Evolutionary conservation across 2,797 vertebrate genomes (phyloP).

Genomic region (Tenualosa thibaudeaui): DNA sequence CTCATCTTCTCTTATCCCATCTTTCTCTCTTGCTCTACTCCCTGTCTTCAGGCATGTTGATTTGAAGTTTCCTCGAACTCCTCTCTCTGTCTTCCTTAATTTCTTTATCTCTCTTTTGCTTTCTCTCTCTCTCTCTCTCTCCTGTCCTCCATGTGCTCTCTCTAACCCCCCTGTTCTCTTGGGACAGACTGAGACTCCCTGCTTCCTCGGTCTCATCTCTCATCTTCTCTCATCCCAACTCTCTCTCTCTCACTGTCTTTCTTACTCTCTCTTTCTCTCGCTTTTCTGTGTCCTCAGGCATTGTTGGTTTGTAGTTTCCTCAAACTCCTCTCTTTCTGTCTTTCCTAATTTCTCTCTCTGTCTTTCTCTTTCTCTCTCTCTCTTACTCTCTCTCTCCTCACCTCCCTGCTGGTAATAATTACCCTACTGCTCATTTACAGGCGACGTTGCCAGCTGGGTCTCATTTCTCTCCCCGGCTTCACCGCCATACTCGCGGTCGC

Average conservation of each 20-base stretch:
- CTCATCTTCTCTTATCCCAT: background rate
- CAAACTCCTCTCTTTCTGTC: background rate
- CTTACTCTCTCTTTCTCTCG: background rate
- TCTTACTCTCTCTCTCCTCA: background rate
- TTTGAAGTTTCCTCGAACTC: background rate
- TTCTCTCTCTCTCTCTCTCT: too few species aligned
- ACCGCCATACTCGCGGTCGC: background rate
- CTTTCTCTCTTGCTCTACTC: too few species aligned
- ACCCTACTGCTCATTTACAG: background rate
- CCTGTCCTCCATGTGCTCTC: background rate
- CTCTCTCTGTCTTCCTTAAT: background rate
- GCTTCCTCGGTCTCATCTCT: background rate
- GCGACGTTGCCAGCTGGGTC: background rate
- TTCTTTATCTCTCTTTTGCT: too few species aligned
- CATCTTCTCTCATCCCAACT: background rate
- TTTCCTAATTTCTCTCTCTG: background rate
- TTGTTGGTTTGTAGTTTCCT: conserved; percentile 4
- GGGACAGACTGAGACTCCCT: background rate
- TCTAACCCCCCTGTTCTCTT: background rate
- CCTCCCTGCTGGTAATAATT: conserved; percentile 10
- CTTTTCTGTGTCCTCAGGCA: background rate
- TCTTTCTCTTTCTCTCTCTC: background rate
- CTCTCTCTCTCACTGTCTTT: background rate
- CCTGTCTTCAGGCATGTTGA: background rate
- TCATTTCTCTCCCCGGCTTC: background rate